These are phyloP conservation scores for Crypturellus undulatus DNA, from an alignment of 2,113 vertebrate genomes.

Conservation along the genomic window DNA sequence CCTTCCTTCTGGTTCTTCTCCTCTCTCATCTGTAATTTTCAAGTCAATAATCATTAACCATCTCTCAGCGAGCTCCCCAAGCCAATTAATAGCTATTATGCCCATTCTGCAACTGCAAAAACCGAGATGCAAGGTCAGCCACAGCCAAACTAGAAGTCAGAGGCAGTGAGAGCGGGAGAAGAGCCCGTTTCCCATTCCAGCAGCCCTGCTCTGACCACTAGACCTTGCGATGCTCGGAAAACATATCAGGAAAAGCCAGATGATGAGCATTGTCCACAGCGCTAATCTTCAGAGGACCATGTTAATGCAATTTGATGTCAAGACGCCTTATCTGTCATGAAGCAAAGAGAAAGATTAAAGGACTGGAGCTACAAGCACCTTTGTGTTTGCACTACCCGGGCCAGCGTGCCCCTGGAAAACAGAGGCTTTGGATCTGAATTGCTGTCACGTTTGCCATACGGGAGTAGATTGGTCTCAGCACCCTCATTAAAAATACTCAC, in stretches of 20 bases:
- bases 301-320: constrained; percentile 61
- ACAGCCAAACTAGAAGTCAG: background rate
- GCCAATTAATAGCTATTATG: background rate
- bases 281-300: constrained; percentile 56
- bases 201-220: constrained; percentile 7
- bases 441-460: constrained; percentile 48
- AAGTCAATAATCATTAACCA: constrained; percentile 29
- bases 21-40: constrained; percentile 29
- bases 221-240: background rate
- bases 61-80: background rate
- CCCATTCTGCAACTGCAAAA: constrained; percentile 18
- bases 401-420: constrained; percentile 54
- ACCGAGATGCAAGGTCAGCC: constrained; percentile 9
- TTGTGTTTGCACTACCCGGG: constrained; percentile 65
- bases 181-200: background rate
- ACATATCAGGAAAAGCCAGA: constrained; percentile 31
- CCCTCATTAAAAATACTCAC: constrained; percentile 46
- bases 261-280: background rate
- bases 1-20: constrained; percentile 18
- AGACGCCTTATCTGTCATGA: constrained; percentile 45
- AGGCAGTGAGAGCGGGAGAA: background rate
- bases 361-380: constrained; percentile 65
- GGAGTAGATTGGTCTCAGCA: constrained; percentile 53
- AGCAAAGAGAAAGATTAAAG: constrained; percentile 64
- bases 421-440: constrained; percentile 40